Conservation (phyloP, 2,797 vertebrate species). For the Labroides dimidiatus region DNA sequence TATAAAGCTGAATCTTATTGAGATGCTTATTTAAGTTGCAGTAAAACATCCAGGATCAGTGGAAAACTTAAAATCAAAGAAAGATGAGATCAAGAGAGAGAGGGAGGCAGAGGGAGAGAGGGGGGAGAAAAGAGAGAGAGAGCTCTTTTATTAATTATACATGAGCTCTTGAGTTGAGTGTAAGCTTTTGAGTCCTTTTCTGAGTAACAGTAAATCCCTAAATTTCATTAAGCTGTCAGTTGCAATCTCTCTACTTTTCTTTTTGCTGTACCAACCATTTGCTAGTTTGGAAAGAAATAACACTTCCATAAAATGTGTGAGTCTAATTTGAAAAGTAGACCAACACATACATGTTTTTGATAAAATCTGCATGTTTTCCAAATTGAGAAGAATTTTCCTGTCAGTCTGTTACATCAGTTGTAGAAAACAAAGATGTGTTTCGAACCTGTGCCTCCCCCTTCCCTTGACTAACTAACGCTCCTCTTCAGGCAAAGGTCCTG, state of each 20-base stretch:
- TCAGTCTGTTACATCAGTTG: background rate
- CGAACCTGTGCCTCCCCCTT: conserved; percentile 40
- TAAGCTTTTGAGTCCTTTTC: conserved; percentile 34
- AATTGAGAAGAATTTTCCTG: background rate
- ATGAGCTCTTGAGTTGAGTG: background rate
- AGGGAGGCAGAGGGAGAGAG: no score
- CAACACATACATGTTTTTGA: background rate
- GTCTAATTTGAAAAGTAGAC: no score
- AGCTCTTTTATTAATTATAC: background rate
- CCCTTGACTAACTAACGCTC: conserved; percentile 77
- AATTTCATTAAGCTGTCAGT: background rate
- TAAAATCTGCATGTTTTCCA: background rate
- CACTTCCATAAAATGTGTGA: no score
- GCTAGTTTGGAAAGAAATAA: background rate
- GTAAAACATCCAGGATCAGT: background rate
- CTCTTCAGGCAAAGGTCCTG: conserved; percentile 96
- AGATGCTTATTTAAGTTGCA: background rate
- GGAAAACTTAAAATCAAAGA: background rate
- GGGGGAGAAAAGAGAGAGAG: background rate
- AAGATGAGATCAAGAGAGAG: background rate
- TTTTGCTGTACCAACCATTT: conserved; percentile 31
- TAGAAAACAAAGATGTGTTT: conserved; percentile 65
- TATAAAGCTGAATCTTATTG: background rate
- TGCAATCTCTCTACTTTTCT: conserved; percentile 24
- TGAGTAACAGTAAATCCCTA: conserved; percentile 61